Base-by-base conservation (phyloP, 2,113 vertebrate species). In the Gila orcuttii region DNA sequence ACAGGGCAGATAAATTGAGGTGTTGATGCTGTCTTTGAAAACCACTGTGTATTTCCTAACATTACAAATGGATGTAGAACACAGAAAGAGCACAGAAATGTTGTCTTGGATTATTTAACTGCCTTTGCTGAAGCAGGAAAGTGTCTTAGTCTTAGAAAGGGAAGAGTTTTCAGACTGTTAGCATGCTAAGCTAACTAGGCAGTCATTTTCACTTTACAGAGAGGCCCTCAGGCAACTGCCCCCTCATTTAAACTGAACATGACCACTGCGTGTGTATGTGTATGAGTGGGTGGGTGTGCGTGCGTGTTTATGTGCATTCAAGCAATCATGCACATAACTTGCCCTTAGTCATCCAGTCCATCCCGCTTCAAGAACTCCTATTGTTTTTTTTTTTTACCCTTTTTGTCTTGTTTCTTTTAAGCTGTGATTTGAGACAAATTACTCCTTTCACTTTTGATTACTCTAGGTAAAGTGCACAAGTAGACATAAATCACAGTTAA, bases 391-490 rank as follows among this genome's bases (percentile, higher is more conserved):
- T 66, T 55, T 64, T 25, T 9, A 3, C 9, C 31, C 79, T 64
- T 28, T 60, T 39, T 45, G 1, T 77, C 71, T 28, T n/a, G 33
- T 36, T 69, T 80, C 77, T 75, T 85, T 64, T 73, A 73, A 80
- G 71, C 68, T 66, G 47, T 85, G 57, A 85, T 82, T 85, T 87
- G 71, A 74, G 39, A 66, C 45, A 85, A 82, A 57, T 74, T 39
- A 39, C 59, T 50, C 71, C 71, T 85, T 74, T 78, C 33, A 79
- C 73, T 82, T 42, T 68, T 85, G 73, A 87, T 89, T 79, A 82
- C 75, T 74, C 6, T 36, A 69, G 33, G 21, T 69, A 39, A 82
- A 78, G 45, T 55, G 42, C 59, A 68, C 69, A 59, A 57, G 47
- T 69, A 31, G 69, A 76, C 23, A 28, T 81, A 64, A 80, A 83